Conservation (phyloP, 2,888 invertebrate species). For the Pyralis farinalis region DNA sequence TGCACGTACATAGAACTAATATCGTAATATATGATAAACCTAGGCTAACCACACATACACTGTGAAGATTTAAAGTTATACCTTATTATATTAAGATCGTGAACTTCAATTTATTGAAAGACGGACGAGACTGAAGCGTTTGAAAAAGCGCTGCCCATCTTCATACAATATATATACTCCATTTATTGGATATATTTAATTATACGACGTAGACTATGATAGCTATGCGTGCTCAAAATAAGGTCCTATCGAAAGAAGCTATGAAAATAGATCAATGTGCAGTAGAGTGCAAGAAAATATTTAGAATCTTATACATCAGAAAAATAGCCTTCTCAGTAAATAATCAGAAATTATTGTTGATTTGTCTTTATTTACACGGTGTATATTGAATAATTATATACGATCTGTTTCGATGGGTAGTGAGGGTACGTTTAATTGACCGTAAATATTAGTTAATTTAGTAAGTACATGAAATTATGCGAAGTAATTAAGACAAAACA, state of each 20-base stretch:
- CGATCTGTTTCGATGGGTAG: slow-evolving; percentile 20
- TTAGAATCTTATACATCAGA: slow-evolving; percentile 59
- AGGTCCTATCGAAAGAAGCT: slow-evolving; percentile 60
- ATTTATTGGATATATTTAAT: slow-evolving; percentile 23
- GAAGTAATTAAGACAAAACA: slow-evolving; percentile 4
- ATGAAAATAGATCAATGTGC: slow-evolving; percentile 72
- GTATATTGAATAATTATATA: slow-evolving; percentile 64
- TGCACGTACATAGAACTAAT: slow-evolving; percentile 69
- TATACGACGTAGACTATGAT: slow-evolving; percentile 27
- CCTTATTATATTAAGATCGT: slow-evolving; percentile 49
- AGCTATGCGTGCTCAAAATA: slow-evolving; percentile 62
- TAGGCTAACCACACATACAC: slow-evolving; percentile 73
- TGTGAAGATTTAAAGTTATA: slow-evolving; percentile 53
- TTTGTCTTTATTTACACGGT: slow-evolving; percentile 65
- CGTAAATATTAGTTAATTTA: slow-evolving; percentile 29
- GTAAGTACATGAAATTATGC: neutral
- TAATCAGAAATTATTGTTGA: slow-evolving; percentile 67
- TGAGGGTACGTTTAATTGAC: slow-evolving; percentile 56
- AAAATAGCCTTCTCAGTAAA: slow-evolving; percentile 66
- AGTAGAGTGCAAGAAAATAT: slow-evolving; percentile 70
- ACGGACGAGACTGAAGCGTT: slow-evolving; percentile 49
- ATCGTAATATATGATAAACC: slow-evolving; percentile 54
- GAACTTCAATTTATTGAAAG: slow-evolving; percentile 46
- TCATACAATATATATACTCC: slow-evolving; percentile 12
- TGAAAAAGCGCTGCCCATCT: slow-evolving; percentile 45